phyloP scores from a whole-genome alignment of 1,140 invertebrate genomes.

The Drosophila saltans region DNA sequence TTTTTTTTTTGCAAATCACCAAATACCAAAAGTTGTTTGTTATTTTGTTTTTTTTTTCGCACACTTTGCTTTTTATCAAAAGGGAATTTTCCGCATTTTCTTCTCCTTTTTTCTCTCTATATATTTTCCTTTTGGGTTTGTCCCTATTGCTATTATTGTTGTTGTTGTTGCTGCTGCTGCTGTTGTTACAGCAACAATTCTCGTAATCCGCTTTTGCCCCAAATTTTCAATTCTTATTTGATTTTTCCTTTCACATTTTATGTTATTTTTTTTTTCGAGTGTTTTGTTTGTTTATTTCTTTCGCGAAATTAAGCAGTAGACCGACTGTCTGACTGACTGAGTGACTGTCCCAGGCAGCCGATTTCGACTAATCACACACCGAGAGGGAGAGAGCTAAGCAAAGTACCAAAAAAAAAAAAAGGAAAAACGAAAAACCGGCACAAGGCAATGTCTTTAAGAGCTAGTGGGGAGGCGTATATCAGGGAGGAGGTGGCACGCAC shows the following conservation, averaged over 20 bases:
- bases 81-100: conserved; percentile 24
- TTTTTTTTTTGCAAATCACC: conserved; percentile 61
- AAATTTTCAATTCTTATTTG: conserved; percentile 75
- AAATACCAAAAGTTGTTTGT: conserved; percentile 20
- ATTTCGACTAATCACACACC: conserved; percentile 13
- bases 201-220: conserved; percentile 75
- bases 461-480: background rate
- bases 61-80: conserved; percentile 34
- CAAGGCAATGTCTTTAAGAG: conserved; percentile 1
- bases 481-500: conserved; percentile 16
- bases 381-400: background rate
- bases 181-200: conserved; percentile 52
- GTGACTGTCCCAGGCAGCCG: conserved; percentile 2
- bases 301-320: conserved; percentile 12
- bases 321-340: background rate
- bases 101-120: conserved; percentile 27
- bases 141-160: conserved; percentile 17
- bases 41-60: conserved; percentile 32
- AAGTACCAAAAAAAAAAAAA: background rate
- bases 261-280: conserved; percentile 21
- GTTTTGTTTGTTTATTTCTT: conserved; percentile 43
- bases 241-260: conserved; percentile 34
- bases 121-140: background rate
- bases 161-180: conserved; percentile 39
- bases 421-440: conserved; percentile 18